Evolutionary conservation across 1,140 invertebrate genomes (phyloP).

Genomic region (Melipona quadrifasciata): DNA sequence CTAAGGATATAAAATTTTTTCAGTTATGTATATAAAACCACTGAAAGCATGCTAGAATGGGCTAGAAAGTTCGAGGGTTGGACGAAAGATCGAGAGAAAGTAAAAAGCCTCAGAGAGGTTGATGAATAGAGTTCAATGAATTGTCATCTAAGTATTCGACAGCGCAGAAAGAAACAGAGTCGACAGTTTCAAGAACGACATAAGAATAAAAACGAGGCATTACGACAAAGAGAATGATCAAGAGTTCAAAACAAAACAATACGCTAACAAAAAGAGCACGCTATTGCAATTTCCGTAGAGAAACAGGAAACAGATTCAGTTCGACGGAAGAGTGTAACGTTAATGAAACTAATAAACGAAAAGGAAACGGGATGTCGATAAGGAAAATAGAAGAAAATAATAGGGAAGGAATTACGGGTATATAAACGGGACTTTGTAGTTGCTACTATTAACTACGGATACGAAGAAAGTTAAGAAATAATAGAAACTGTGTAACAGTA

Average conservation of each 20-base stretch:
- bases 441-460: not conserved
- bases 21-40: not conserved
- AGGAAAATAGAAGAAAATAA: slow-evolving; percentile 19
- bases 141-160: not conserved
- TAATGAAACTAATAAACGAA: slow-evolving; percentile 13
- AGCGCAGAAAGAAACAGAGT: not conserved
- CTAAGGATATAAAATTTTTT: not conserved
- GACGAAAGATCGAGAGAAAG: slow-evolving; percentile 16
- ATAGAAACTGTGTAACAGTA: not conserved
- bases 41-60: not conserved
- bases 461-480: slow-evolving; percentile 13
- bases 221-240: not conserved
- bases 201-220: not conserved
- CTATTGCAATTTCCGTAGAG: not conserved
- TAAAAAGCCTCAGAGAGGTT: slow-evolving; percentile 7
- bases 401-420: not conserved
- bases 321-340: not conserved
- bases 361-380: slow-evolving; percentile 19
- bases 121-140: slow-evolving; percentile 21
- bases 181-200: not conserved
- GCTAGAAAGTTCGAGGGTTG: slow-evolving; percentile 24
- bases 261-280: not conserved
- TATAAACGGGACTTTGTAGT: slow-evolving; percentile 15
- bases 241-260: not conserved
- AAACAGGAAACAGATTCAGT: not conserved